Evolutionary conservation across 2,113 vertebrate species (phyloP), one percentile per base, ranked within the genome.

Genomic region (Anoura caudifer): DNA sequence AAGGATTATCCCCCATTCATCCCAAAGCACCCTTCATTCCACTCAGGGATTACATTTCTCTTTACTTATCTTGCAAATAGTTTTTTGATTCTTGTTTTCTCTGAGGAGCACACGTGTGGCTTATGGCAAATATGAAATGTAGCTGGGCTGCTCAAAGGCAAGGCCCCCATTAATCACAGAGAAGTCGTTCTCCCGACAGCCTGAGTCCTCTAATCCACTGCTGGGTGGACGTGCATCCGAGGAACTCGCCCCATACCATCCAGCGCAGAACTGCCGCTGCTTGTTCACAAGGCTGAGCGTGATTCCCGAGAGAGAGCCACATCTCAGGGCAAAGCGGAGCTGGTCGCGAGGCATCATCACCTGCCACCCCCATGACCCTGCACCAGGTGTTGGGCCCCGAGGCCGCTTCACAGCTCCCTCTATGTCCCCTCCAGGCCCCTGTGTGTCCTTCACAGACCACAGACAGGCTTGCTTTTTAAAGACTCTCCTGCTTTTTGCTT

Each of bases 41-140:
- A 98, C 98, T 98, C 97, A 67, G 98, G 98, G 98, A 99, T 98
- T 98, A 99, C 98, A 98, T 98, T 98, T 98, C 97, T 98, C 98
- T 99, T 98, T 97, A 98, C 98, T 98, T 98, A 99, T 98, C 98
- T 98, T 98, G 98, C 98, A 98, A 98, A 98, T 98, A 98, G 97
- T 98, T 98, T 80, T 98, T 95, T 90, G 88, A 91, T 97, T 96
- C 94, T 89, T 88, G 76, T 93, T 97, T 89, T 95, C 65, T 56
- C 97, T 41, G 52, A 98, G 97, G 97, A 98, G 96, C 88, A 22
- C 10, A 12, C 87, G 95, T 9, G 6, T 87, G 96, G 98, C 98
- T 98, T 98, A 98, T 94, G 97, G 97, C 96, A 98, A 98, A 97
- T 97, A 97, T 93, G 97, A 98, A 98, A 96, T 20, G 95, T 73